phyloP scores from a whole-genome alignment of 2,888 invertebrate species.

The Tachina fera region DNA sequence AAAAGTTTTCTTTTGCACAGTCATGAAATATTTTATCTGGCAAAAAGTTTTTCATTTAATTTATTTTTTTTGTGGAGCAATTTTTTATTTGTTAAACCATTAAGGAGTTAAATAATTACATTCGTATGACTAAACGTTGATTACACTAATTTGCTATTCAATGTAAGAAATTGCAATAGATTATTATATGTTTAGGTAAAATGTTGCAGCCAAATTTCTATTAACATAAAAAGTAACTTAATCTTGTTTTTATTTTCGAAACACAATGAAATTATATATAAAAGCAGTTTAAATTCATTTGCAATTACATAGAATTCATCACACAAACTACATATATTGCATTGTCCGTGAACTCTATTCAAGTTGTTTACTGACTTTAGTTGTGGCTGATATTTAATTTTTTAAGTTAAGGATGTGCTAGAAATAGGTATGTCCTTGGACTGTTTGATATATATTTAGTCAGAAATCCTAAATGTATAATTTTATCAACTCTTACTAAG shows the following conservation, averaged over 20 bases:
- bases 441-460: too few relatives aligned
- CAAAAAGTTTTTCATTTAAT: neutral
- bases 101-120: constrained; percentile 22
- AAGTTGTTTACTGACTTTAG: too few relatives aligned
- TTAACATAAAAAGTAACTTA: neutral
- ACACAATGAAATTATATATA: neutral
- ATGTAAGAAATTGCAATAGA: constrained; percentile 23
- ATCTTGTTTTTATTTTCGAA: neutral
- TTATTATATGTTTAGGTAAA: neutral
- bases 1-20: neutral
- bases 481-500: too few relatives aligned
- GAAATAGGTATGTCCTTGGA: too few relatives aligned
- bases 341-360: too few relatives aligned
- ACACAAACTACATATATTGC: too few relatives aligned
- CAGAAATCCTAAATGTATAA: too few relatives aligned
- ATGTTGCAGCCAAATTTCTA: neutral
- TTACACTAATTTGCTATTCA: constrained; percentile 33
- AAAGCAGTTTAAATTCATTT: too few relatives aligned
- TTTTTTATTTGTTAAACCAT: constrained; percentile 12
- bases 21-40: constrained; percentile 9
- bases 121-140: constrained; percentile 3
- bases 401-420: too few relatives aligned
- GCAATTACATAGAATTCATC: too few relatives aligned
- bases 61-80: neutral
- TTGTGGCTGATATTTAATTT: too few relatives aligned